Evolutionary conservation across 2,888 invertebrate genomes (phyloP).

Genomic region (Phortica magna): DNA sequence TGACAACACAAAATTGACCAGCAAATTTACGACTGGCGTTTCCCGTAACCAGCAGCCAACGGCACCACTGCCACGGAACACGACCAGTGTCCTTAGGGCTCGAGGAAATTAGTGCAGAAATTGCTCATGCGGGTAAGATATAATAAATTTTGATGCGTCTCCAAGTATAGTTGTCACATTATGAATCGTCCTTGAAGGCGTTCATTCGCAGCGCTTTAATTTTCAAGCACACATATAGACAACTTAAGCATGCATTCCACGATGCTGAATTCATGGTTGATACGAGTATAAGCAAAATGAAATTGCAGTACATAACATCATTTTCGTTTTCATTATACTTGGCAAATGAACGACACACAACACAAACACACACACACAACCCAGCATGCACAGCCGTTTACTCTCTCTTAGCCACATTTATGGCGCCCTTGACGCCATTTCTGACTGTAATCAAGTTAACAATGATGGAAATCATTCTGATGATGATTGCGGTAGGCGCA

Average conservation of each 20-base stretch:
- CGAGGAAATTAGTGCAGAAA: constrained; percentile 14
- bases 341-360: constrained; percentile 22
- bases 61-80: not conserved
- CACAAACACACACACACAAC: not conserved
- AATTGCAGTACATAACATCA: constrained; percentile 13
- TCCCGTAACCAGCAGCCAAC: too few relatives aligned
- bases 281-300: not conserved
- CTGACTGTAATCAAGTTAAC: constrained; percentile 31
- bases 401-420: constrained; percentile 4
- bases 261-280: not conserved
- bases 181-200: not conserved
- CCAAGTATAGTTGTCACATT: not conserved
- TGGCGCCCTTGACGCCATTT: constrained; percentile 31
- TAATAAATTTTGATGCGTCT: constrained; percentile 19
- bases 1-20: too few relatives aligned
- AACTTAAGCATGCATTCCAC: not conserved
- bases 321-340: constrained; percentile 19
- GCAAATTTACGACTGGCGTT: too few relatives aligned
- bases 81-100: not conserved
- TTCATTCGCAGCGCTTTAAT: not conserved
- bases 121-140: constrained; percentile 24
- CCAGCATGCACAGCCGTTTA: not conserved
- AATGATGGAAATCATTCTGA: constrained; percentile 28
- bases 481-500: constrained; percentile 29
- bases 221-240: not conserved